phyloP scores from a whole-genome alignment of 1,140 invertebrate genomes.

The Chelonus insularis region DNA sequence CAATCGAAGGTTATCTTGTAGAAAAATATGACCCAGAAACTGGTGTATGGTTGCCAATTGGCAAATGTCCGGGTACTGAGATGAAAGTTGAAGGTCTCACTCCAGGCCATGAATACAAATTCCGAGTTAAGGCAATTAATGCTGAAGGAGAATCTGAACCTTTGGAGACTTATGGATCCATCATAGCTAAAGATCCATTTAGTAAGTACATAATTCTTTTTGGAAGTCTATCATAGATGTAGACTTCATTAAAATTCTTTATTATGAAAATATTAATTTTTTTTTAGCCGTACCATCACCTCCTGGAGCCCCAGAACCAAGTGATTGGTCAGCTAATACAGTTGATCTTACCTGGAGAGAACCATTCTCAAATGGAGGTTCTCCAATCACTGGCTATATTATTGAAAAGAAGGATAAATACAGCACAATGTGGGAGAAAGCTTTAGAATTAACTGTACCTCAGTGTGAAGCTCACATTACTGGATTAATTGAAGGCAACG shows the following conservation, averaged over 20 bases:
- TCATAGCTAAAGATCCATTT: conserved; percentile 96
- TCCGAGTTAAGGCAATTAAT: conserved; percentile 96
- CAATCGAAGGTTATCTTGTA: conserved; percentile 91
- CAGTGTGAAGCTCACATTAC: conserved; percentile 75
- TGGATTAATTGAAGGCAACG: conserved; percentile 93
- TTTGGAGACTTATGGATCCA: conserved; percentile 88
- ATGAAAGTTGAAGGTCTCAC: conserved; percentile 86
- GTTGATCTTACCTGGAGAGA: conserved; percentile 86
- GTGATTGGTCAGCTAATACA: conserved; percentile 90
- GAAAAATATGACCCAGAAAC: conserved; percentile 94
- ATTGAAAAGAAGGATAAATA: conserved; percentile 98
- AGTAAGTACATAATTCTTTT: conserved; percentile 65
- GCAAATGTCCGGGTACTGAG: conserved; percentile 78
- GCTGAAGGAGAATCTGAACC: conserved; percentile 96
- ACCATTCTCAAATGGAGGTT: conserved; percentile 83
- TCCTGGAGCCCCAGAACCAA: conserved; percentile 83
- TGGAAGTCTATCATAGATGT: neutral
- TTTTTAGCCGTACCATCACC: conserved; percentile 73
- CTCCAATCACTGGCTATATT: conserved; percentile 91
- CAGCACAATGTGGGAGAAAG: conserved; percentile 89
- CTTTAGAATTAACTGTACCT: conserved; percentile 75
- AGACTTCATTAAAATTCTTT: no score
- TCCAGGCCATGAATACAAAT: conserved; percentile 96
- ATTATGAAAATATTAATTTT: conserved; percentile 22
- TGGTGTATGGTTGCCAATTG: conserved; percentile 87